Base-by-base conservation (phyloP, 2,888 invertebrate genomes). In the Agonopterix alstromeriana region DNA sequence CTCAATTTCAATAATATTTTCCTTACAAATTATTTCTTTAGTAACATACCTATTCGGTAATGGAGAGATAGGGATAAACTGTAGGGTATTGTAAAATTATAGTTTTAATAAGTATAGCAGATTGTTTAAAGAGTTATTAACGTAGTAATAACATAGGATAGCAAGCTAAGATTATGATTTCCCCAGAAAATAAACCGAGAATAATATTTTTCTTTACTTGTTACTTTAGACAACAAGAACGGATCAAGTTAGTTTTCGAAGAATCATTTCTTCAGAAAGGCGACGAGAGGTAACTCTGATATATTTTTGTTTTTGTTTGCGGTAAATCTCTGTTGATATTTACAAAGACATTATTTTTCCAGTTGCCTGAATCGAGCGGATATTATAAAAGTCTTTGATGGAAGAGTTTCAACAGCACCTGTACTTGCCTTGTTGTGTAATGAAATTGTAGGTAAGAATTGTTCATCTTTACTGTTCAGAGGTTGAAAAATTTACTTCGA, bases 361-460 rank as follows among this genome's bases (percentile, higher is more conserved):
- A 95, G 95, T 85, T 95, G 95, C 77, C 89, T 95, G 67, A 94
- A 94, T 76, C 91, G 94, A 61, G 94, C 94, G 40, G 96, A 97
- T 81, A 92, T 95, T 62, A 93, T 97, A 69, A 94, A 94, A 73
- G 93, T 96, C 49, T 94, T 95, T 82, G 97, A 97, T 75, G 95
- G 96, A 10, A 91, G 92, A 73, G 91, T 91, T 55, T 89, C 93
- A 12, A 87, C 91, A 57, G 91, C 93, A 52, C 94, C 95, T 2
- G 93, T 94, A 53, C 93, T 96, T 67, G 93, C 94, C 53, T 92
- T 96, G 59, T 89, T 97, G 50, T 97, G 97, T 84, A 94, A 96
- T 73, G 93, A 94, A 83, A 90, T 92, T 57, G 85, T 92, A 62
- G 89, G 89, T 88, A 72, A 73, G 77, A 38, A 38, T 38, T n/a